Base-by-base conservation (phyloP, 2,888 invertebrate species). In the Papilio demoleus region DNA sequence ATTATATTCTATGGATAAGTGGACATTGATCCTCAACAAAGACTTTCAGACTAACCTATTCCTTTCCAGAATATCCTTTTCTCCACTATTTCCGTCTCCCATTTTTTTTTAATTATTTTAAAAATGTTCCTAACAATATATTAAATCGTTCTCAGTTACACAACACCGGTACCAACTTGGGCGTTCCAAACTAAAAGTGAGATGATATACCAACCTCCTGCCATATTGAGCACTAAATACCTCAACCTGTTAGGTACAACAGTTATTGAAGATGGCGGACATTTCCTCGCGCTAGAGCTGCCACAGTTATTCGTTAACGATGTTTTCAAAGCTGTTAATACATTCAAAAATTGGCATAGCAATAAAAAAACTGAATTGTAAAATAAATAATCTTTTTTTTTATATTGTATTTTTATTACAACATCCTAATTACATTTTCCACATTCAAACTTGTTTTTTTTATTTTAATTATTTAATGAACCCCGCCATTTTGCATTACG, bases 221-320 rank as follows among this genome's bases (percentile, higher is more conserved):
- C 85, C 45, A 81, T 95, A 14, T 75, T 96, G 14, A 84, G 86
- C 53, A 83, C 88, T 1, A 94, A 93, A 75, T 96, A 87, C 79
- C 78, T 79, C 1, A 95, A 96, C 78, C 76, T 97, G 4, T 87
- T 96, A 5, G 94, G 95, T 61, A 93, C 93, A 71, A 94, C 93
- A 0, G 91, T 94, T 58, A 82, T 94, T 71, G 81, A 90, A 0
- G 83, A 93, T 4, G 96, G 96, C 1, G 97, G 97, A 0, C 97
- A 98, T 83, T 97, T 97, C 87, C 94, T 95, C 0, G 96, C 97
- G 0, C 90, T 97, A 62, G 96, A 98, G 83, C 88, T 94, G 68
- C 97, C 97, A 0, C 79, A 93, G 70, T 75, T 94, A 0, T 81
- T 97, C 11, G 94, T 95, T 34, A 84, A 93, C 0, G 96, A 97